Evolutionary conservation across 2,797 vertebrate species (phyloP).

Genomic region (Galago senegalensis): DNA sequence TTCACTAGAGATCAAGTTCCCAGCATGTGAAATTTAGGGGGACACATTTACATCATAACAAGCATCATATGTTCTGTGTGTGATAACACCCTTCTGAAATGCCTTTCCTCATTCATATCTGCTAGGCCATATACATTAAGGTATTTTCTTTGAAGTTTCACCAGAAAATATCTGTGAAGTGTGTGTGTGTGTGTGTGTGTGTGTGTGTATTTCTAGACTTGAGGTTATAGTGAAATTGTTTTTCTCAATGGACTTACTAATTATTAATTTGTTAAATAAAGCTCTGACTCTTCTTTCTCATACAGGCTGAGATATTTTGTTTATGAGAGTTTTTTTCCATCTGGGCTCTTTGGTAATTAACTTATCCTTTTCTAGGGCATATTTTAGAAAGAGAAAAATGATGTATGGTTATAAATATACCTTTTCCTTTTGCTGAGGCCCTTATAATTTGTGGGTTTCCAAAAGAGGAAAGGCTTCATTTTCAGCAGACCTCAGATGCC

Average conservation of each 20-base stretch:
- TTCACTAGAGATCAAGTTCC: neutral
- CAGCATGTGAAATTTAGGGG: neutral
- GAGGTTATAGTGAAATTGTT: neutral
- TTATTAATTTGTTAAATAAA: slow-evolving; percentile 14
- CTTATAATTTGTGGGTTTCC: neutral
- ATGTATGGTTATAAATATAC: neutral
- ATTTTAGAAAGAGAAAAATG: neutral
- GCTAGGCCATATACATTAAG: neutral
- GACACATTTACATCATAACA: neutral
- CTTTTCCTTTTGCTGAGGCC: neutral
- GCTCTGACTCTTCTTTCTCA: neutral
- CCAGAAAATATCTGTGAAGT: neutral
- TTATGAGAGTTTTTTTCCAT: neutral
- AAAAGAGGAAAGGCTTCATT: neutral
- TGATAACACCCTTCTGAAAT: neutral
- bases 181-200: neutral
- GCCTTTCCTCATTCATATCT: neutral
- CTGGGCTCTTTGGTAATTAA: neutral
- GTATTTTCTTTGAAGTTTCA: neutral
- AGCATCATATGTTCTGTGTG: slow-evolving; percentile 1
- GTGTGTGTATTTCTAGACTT: neutral
- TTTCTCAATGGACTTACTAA: neutral
- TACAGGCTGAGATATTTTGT: slow-evolving; percentile 6
- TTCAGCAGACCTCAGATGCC: neutral
- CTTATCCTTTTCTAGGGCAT: neutral